Evolutionary conservation across 2,888 invertebrate genomes (phyloP).

Genomic region (Xiphydria camelus): DNA sequence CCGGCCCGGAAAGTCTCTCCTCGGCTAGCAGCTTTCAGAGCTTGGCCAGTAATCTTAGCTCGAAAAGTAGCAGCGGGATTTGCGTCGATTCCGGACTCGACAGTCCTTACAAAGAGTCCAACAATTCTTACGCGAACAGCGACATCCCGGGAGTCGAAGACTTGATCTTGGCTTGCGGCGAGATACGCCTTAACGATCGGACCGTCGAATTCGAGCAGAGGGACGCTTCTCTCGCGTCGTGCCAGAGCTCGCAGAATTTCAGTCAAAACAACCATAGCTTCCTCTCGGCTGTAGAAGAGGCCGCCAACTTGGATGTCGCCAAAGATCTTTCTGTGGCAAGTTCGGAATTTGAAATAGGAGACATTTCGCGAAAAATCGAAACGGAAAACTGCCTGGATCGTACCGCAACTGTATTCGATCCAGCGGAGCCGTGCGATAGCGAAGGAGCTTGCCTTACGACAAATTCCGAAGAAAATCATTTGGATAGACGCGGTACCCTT

Average conservation of each 20-base stretch:
- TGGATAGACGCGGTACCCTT: no score
- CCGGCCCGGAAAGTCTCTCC: conserved; percentile 36
- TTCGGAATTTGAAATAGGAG: no score
- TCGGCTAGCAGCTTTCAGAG: conserved; percentile 51
- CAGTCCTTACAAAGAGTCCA: conserved; percentile 28
- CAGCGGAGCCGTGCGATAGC: no score
- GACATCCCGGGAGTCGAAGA: conserved; percentile 45
- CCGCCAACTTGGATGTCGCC: conserved; percentile 12
- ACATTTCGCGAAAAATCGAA: no score
- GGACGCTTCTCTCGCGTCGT: neutral
- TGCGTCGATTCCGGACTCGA: conserved; percentile 28
- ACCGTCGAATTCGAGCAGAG: conserved; percentile 6
- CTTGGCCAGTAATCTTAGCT: conserved; percentile 39
- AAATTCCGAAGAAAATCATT: no score
- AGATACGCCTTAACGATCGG: conserved; percentile 32
- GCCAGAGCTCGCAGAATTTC: conserved; percentile 23
- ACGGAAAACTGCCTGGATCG: no score
- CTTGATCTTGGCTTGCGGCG: conserved; percentile 42
- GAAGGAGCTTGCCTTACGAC: no score
- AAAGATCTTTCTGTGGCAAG: no score
- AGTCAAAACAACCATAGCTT: conserved; percentile 46
- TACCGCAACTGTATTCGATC: no score
- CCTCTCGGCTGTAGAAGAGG: conserved; percentile 38
- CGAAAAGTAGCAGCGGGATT: conserved; percentile 43
- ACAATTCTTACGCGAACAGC: conserved; percentile 34